Evolutionary conservation across 2,113 vertebrate species (phyloP).

Genomic region (cattle (Bos taurus)): ARS-UCD2.0 NC_037349.1:19858001-19858500

Average conservation of each 20-base stretch:
- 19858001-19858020: neutral
- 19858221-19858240: neutral
- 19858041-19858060: neutral
- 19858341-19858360: neutral
- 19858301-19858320: neutral
- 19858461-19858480: neutral
- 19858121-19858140: neutral
- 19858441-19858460: neutral
- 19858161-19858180: neutral
- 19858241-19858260: neutral
- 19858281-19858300: neutral
- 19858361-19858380: neutral
- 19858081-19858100: neutral
- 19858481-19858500: neutral
- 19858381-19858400: accelerated
- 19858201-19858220: neutral
- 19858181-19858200: neutral
- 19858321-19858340: neutral
- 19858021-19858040: neutral
- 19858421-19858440: neutral
- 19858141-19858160: neutral
- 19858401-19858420: neutral
- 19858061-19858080: neutral
- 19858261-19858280: neutral
- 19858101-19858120: neutral